These are phyloP conservation scores for Azemiops feae DNA, from an alignment of 2,113 vertebrate species.

Conservation along the genomic window DNA sequence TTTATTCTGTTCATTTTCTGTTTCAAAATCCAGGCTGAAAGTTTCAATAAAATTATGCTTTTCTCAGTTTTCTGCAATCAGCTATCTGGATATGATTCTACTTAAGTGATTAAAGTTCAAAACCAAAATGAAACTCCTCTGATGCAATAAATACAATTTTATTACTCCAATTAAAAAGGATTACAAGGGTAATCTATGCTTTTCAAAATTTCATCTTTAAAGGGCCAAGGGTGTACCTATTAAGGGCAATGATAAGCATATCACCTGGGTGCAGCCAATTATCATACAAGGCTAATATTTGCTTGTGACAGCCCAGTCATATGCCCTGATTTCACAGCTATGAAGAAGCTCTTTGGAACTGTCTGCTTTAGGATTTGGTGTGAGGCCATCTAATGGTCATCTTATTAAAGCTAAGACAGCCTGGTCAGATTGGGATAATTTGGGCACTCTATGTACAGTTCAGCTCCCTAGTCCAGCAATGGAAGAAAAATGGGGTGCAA, in stretches of 20 bases:
- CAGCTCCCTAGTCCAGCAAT: neutral
- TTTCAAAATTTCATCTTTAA: conserved; percentile 37
- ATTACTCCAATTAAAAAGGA: conserved; percentile 43
- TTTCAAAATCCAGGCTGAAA: conserved; percentile 33
- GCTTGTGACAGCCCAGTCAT: neutral
- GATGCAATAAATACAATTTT: conserved; percentile 51
- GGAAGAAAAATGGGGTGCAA: neutral
- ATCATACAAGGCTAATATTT: neutral
- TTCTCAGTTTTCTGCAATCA: conserved; percentile 45
- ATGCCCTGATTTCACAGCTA: neutral
- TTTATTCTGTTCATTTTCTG: conserved; percentile 1
- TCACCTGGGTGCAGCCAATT: neutral
- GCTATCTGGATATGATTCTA: conserved; percentile 46
- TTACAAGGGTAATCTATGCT: conserved; percentile 42
- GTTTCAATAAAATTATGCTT: conserved; percentile 35
- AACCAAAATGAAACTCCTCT: conserved; percentile 26
- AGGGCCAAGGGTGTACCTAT: conserved; percentile 17
- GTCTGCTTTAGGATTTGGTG: neutral
- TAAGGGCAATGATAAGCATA: neutral
- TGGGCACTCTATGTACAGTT: neutral
- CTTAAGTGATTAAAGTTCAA: conserved; percentile 9
- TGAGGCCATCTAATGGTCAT: neutral
- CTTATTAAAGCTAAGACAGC: neutral
- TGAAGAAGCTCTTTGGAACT: neutral
- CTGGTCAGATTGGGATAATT: neutral